phyloP scores from a whole-genome alignment of 2,888 invertebrate genomes.

The Portevinia maculata region DNA sequence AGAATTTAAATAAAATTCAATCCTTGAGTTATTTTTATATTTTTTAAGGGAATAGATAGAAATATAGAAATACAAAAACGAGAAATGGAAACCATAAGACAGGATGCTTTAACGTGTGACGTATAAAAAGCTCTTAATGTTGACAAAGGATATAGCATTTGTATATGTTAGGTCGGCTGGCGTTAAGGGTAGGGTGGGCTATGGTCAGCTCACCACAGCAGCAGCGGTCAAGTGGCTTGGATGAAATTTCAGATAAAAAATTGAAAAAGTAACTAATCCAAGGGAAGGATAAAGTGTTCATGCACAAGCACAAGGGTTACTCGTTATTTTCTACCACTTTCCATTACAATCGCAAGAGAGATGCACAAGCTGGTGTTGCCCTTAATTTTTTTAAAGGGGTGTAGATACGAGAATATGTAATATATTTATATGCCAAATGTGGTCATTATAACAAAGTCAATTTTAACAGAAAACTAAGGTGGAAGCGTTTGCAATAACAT shows the following conservation, averaged over 20 bases:
- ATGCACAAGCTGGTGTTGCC: no score
- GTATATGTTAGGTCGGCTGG: neutral
- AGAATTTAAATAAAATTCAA: neutral
- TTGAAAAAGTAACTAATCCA: constrained; percentile 7
- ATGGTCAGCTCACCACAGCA: constrained; percentile 15
- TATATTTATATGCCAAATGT: no score
- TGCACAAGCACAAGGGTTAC: no score
- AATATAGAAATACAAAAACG: neutral
- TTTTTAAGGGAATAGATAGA: neutral
- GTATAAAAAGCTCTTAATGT: constrained; percentile 46
- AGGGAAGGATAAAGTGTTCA: neutral
- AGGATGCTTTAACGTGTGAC: constrained; percentile 11
- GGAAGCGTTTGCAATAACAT: no score
- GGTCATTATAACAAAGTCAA: no score
- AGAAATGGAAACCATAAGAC: constrained; percentile 40
- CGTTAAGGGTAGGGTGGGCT: neutral
- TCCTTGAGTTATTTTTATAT: no score
- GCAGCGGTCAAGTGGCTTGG: constrained; percentile 15
- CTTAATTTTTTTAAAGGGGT: no score
- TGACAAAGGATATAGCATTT: constrained; percentile 34
- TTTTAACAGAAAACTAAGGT: no score
- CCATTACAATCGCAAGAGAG: no score
- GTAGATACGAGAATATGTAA: no score
- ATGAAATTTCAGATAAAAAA: constrained; percentile 29
- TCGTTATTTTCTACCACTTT: neutral